These are phyloP conservation scores for Macroglossus sobrinus DNA, from an alignment of 2,113 vertebrate genomes.

Conservation along the genomic window DNA sequence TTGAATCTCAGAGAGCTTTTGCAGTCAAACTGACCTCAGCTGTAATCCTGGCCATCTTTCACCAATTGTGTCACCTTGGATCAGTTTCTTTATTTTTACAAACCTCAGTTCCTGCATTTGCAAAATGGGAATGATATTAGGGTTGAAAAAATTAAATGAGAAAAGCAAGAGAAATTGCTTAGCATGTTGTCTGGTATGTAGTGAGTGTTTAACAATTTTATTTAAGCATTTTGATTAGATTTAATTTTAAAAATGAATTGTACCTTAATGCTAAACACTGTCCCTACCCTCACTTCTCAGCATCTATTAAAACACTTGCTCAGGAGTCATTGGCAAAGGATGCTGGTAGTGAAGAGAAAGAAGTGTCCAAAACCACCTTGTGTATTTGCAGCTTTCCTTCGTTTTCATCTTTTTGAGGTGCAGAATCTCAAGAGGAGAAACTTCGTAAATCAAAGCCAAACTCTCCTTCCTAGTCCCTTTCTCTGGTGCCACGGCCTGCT, in stretches of 20 bases:
- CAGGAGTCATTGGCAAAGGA: not conserved
- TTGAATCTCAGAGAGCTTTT: not conserved
- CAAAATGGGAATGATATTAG: not conserved
- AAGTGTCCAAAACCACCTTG: not conserved
- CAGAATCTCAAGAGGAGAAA: not conserved
- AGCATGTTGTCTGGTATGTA: not conserved
- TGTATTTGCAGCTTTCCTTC: conserved; percentile 2
- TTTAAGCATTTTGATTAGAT: not conserved
- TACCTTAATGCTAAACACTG: not conserved
- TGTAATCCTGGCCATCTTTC: not conserved
- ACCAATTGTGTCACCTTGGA: not conserved
- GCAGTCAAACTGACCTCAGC: not conserved
- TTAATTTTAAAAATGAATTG: not conserved
- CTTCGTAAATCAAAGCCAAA: not conserved
- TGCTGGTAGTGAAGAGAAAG: not conserved
- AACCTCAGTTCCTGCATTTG: not conserved
- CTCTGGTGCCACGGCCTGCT: not conserved
- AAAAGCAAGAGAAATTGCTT: not conserved
- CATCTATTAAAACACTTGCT: not conserved
- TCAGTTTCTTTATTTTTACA: not conserved
- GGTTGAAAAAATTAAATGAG: not conserved
- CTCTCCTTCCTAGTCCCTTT: not conserved
- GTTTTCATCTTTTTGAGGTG: not conserved
- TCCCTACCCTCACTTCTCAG: not conserved
- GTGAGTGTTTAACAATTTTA: not conserved